Conservation (phyloP, 1,140 invertebrate genomes). For the Pemphigus obesinymphae region DNA sequence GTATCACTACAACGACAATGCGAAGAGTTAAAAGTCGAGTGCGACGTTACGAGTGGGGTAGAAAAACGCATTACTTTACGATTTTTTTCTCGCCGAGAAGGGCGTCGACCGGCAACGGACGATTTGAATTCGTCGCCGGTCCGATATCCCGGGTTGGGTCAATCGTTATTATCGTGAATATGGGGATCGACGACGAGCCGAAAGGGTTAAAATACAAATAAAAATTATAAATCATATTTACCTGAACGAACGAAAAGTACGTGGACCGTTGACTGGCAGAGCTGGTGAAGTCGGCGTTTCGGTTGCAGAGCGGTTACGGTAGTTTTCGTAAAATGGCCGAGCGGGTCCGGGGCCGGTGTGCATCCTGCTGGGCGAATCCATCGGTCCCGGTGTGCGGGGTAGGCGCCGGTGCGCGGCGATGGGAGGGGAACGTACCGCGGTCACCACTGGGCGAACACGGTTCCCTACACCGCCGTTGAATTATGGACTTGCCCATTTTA, state of each 20-base stretch:
- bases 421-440: background rate
- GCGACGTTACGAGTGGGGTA: no score
- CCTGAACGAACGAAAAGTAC: background rate
- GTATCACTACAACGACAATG: no score
- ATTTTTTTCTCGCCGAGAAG: no score
- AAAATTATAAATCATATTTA: background rate
- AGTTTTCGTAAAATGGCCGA: conserved; percentile 25
- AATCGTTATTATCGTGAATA: no score
- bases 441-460: background rate
- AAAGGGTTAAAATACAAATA: background rate
- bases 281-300: background rate
- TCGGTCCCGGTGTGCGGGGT: background rate
- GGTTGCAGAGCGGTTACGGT: conserved; percentile 14
- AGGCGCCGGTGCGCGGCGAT: background rate
- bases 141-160: no score
- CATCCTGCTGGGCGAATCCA: conserved; percentile 23
- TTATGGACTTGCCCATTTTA: conserved; percentile 41
- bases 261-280: background rate
- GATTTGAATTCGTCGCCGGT: no score
- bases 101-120: background rate
- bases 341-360: conserved; percentile 27
- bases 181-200: no score
- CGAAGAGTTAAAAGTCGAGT: no score
- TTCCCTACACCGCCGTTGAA: background rate
- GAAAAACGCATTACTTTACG: no score